These are phyloP conservation scores for Drosophila orosa DNA, from an alignment of 1,140 invertebrate genomes.

Conservation along the genomic window DNA sequence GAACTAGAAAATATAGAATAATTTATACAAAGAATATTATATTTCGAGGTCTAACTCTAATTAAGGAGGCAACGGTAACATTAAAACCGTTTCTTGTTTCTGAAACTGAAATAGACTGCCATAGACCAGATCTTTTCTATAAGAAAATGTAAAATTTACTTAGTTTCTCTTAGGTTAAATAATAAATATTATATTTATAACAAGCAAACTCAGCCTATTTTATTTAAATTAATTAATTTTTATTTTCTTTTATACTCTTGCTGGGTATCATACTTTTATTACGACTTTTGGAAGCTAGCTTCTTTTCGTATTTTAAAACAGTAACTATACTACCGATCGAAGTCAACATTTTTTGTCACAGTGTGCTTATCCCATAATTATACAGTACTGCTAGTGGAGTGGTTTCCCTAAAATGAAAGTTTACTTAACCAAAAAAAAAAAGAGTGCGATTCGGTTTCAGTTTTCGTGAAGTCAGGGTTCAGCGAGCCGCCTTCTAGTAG, in stretches of 20 bases:
- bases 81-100: not conserved
- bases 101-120: not conserved
- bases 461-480: slow-evolving; percentile 58
- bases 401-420: slow-evolving; percentile 72
- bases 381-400: slow-evolving; percentile 2
- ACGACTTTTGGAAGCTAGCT: too few species aligned
- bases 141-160: not conserved
- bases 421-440: slow-evolving; percentile 50
- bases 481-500: slow-evolving; percentile 54
- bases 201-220: not conserved
- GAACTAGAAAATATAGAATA: slow-evolving; percentile 3
- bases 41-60: not conserved
- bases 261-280: not conserved
- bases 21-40: not conserved
- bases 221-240: not conserved
- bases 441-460: slow-evolving; percentile 26
- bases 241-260: not conserved
- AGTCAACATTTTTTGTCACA: not conserved
- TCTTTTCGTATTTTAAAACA: too few species aligned
- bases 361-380: slow-evolving; percentile 22
- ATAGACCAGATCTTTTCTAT: not conserved
- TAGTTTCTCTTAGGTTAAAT: not conserved
- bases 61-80: not conserved
- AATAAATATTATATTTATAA: not conserved
- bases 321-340: too few species aligned